Evolutionary conservation across 2,113 vertebrate genomes (phyloP).

Genomic region (Cacatua alba): DNA sequence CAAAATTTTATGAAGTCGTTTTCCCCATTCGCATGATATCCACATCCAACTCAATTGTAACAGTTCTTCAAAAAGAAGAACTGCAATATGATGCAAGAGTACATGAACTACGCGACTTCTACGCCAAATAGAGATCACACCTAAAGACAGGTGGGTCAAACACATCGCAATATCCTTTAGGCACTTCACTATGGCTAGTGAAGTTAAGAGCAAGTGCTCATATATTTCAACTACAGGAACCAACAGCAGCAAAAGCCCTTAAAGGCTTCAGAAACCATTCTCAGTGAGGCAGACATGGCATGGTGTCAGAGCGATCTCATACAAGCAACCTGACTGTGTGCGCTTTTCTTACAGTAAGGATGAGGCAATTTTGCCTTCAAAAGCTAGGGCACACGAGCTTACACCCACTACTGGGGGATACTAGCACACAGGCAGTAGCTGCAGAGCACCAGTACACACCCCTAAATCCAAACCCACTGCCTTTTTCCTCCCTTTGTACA

Average conservation of each 20-base stretch:
- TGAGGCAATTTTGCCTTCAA: background rate
- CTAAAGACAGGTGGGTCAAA: background rate
- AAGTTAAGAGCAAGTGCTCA: background rate
- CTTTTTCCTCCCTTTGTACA: too few species aligned
- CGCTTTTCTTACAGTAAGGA: background rate
- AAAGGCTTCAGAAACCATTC: background rate
- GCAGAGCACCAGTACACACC: background rate
- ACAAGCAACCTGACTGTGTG: fast-evolving
- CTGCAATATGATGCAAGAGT: background rate
- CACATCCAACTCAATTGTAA: background rate
- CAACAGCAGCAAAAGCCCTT: background rate
- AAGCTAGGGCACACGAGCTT: background rate
- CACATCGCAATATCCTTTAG: background rate
- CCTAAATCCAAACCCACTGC: background rate
- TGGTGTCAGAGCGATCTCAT: background rate
- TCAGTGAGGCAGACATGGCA: background rate
- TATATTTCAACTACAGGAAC: background rate
- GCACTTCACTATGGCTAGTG: background rate
- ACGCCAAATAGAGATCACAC: background rate
- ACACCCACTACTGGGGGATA: fast-evolving
- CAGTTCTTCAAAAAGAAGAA: background rate
- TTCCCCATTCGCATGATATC: background rate
- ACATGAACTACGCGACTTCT: background rate
- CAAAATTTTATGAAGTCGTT: background rate
- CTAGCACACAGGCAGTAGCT: background rate